These are phyloP conservation scores for Torymus aiolomorphi DNA, from an alignment of 2,888 invertebrate genomes.

Conservation along the genomic window DNA sequence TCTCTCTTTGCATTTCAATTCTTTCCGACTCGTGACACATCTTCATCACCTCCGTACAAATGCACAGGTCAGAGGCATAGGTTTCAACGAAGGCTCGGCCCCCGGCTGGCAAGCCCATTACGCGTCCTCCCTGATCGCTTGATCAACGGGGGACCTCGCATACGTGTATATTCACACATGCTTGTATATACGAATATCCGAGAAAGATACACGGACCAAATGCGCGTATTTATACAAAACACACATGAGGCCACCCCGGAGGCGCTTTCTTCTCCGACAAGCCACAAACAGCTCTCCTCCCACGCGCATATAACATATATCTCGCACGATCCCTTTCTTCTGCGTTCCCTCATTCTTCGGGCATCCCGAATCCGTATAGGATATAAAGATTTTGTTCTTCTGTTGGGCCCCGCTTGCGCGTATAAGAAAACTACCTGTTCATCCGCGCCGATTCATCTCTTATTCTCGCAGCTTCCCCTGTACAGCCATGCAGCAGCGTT, in stretches of 20 bases:
- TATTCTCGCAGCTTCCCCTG: conserved; percentile 21
- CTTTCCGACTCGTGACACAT: conserved; percentile 30
- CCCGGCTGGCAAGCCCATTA: conserved; percentile 22
- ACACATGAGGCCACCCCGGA: conserved; percentile 38
- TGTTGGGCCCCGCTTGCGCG: conserved; percentile 13
- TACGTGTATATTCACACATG: background rate
- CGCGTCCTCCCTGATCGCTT: conserved; percentile 4
- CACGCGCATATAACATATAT: conserved; percentile 23
- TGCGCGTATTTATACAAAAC: conserved; percentile 7
- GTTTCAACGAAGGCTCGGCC: conserved; percentile 28
- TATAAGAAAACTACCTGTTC: conserved; percentile 68
- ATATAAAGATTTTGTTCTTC: conserved; percentile 39
- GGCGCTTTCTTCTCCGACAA: conserved; percentile 33
- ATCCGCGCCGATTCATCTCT: conserved; percentile 41
- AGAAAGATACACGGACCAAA: background rate
- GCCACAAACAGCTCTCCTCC: conserved; percentile 46
- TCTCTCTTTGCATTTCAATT: conserved; percentile 33
- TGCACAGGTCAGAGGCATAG: background rate
- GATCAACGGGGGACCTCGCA: conserved; percentile 1
- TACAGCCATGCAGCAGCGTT: conserved; percentile 31
- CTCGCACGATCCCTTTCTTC: conserved; percentile 9
- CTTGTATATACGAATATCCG: too few species aligned
- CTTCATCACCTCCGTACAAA: conserved; percentile 40
- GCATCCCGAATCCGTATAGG: conserved; percentile 1
- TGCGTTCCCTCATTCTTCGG: background rate